Evolutionary conservation across 2,113 vertebrate species (phyloP), one percentile per base, ranked within the genome.

Genomic region (Centropus bengalensis): DNA sequence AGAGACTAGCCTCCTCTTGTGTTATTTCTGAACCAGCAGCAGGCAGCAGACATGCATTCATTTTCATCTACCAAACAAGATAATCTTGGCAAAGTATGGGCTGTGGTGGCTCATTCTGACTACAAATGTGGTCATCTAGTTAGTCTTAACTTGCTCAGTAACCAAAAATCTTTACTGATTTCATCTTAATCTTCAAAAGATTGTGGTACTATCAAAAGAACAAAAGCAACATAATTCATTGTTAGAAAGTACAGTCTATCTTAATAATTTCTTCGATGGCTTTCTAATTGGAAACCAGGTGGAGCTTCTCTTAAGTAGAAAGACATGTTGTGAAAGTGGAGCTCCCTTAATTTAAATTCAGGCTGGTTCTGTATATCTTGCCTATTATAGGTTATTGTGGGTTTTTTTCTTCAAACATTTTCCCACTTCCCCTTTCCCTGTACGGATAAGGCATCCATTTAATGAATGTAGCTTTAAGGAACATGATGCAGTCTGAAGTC

Each of bases 141-240:
- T 86, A 82, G 67, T 28, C 36, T 21, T 93, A 85, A 66, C 59
- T 91, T 86, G 33, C 36, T 82, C 51, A 28, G 32, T 68, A 59
- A 79, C 22, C 60, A 73, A 49, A 95, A 94, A 85, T 76, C 79
- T 87, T 87, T 91, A 66, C 62, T 80, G 19, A 23, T 96, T 92
- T 81, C 28, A 21, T n/a, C 84, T 86, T 92, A 55, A 81, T 78
- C 81, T 95, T 95, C 85, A 91, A 88, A 94, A 82, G 58, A 73
- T 24, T 80, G 36, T 40, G 18, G 8, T 51, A 66, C 16, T 91
- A 66, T 24, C 24, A 88, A 73, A 77, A 83, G 10, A 44, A 89
- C 60, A 44, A 87, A 60, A 68, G 14, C 5, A 89, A 54, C 59
- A 84, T 45, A 5, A 60, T 71, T 71, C 64, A 82, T n/a, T 7